A percentile compares a stretch with the other conserved stretches of the same genome.
phyloP scores from a whole-genome alignment of 2,113 vertebrate species.

The Otus sunia region DNA sequence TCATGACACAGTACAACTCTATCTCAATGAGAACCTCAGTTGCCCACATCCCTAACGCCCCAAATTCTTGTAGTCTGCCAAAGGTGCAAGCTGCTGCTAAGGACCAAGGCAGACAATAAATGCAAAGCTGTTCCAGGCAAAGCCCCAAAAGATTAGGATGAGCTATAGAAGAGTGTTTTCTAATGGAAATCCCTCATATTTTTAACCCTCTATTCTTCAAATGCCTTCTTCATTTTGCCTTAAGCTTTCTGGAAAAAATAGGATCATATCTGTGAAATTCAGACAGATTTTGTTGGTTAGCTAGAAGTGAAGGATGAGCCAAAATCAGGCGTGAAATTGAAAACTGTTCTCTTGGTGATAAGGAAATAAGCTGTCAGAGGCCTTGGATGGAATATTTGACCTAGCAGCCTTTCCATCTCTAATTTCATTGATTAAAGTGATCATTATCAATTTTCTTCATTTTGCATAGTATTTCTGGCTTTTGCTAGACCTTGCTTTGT shows the following conservation, averaged over 20 bases:
- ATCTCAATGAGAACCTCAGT: background rate
- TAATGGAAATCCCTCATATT: background rate
- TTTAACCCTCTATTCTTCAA: background rate
- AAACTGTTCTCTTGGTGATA: constrained; percentile 19
- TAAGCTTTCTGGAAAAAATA: background rate
- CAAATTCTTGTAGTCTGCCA: background rate
- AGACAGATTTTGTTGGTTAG: background rate
- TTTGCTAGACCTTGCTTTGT: background rate
- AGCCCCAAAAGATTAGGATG: background rate
- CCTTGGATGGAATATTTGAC: background rate
- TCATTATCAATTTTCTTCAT: background rate
- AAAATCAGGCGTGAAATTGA: constrained; percentile 51
- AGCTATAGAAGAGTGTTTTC: background rate
- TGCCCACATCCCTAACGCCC: background rate
- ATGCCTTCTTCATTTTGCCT: background rate
- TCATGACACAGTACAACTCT: background rate
- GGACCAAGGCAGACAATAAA: background rate
- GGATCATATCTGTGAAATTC: background rate
- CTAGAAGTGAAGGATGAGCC: background rate
- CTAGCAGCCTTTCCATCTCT: background rate
- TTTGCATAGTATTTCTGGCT: background rate
- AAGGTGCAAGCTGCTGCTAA: background rate
- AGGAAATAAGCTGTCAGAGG: constrained; percentile 1
- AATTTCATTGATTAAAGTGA: constrained; percentile 14
- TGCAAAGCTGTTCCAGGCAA: background rate